These are phyloP conservation scores for Halyomorpha halys DNA, from an alignment of 1,140 invertebrate genomes.

Conservation along the genomic window DNA sequence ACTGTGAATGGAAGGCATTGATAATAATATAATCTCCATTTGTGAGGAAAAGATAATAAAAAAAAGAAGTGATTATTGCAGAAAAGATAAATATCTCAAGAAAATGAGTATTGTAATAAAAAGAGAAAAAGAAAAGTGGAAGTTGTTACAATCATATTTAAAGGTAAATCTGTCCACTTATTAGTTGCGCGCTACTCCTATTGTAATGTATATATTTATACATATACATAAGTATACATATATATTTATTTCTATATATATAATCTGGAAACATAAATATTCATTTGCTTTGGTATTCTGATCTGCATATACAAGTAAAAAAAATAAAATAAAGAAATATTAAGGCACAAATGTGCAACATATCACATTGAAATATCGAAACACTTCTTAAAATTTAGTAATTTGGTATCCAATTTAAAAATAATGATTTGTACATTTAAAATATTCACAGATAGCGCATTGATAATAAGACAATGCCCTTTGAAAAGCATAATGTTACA, in stretches of 20 bases:
- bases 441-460: no score
- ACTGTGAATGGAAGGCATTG: constrained; percentile 3
- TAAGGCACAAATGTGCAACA: background rate
- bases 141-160: background rate
- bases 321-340: background rate
- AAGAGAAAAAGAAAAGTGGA: background rate
- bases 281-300: background rate
- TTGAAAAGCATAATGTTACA: background rate
- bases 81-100: background rate
- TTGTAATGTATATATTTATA: background rate
- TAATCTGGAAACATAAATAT: no score
- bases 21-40: constrained; percentile 5
- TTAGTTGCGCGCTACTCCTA: background rate
- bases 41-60: background rate
- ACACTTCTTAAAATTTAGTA: background rate
- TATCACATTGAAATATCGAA: background rate
- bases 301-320: background rate
- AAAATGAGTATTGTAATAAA: background rate
- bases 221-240: background rate
- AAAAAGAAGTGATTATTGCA: background rate
- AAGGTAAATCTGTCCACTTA: background rate
- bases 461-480: background rate
- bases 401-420: background rate
- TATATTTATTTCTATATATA: no score
- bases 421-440: no score